Percentiles rank a stretch among this genome's conserved stretches.
These are phyloP conservation scores for Perizoma affinitatum DNA, from an alignment of 2,888 invertebrate genomes.

Conservation along the genomic window DNA sequence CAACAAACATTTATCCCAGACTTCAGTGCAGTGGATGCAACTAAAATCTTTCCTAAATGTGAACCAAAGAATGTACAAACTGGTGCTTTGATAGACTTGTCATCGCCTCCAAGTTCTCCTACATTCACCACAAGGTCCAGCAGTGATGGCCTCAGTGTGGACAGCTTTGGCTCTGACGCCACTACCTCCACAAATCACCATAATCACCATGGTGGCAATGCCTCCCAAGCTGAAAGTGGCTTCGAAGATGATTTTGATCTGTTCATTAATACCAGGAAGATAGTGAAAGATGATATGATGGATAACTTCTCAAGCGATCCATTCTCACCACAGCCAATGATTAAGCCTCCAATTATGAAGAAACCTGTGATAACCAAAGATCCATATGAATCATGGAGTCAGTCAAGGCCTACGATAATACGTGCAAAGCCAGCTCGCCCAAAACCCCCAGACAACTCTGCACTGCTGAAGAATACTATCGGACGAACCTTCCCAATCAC, in stretches of 20 bases:
- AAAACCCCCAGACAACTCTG: slow-evolving; percentile 80
- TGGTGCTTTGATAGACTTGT: slow-evolving; percentile 87
- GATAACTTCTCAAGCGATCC: slow-evolving; percentile 85
- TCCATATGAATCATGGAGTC: slow-evolving; percentile 85
- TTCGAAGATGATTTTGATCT: slow-evolving; percentile 93
- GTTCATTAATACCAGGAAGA: slow-evolving; percentile 79
- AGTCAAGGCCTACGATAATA: slow-evolving; percentile 89
- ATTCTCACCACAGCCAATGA: slow-evolving; percentile 75
- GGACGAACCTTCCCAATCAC: slow-evolving; percentile 59
- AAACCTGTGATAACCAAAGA: slow-evolving; percentile 85
- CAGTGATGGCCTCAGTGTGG: slow-evolving; percentile 89
- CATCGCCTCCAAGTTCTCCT: slow-evolving; percentile 90
- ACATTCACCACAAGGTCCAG: slow-evolving; percentile 89
- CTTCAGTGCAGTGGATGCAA: slow-evolving; percentile 63
- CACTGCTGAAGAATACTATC: slow-evolving; percentile 71
- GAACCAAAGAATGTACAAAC: slow-evolving; percentile 75
- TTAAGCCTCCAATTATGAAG: slow-evolving; percentile 70
- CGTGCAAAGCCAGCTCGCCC: slow-evolving; percentile 85
- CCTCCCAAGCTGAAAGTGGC: slow-evolving; percentile 90
- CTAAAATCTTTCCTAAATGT: slow-evolving; percentile 75
- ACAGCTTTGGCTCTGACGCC: slow-evolving; percentile 90
- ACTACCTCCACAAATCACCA: slow-evolving; percentile 84
- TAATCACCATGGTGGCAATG: slow-evolving; percentile 84
- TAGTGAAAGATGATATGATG: slow-evolving; percentile 65
- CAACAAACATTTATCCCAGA: slow-evolving; percentile 54